Conservation (phyloP, 2,113 vertebrate species). For the Albula glossodonta region DNA sequence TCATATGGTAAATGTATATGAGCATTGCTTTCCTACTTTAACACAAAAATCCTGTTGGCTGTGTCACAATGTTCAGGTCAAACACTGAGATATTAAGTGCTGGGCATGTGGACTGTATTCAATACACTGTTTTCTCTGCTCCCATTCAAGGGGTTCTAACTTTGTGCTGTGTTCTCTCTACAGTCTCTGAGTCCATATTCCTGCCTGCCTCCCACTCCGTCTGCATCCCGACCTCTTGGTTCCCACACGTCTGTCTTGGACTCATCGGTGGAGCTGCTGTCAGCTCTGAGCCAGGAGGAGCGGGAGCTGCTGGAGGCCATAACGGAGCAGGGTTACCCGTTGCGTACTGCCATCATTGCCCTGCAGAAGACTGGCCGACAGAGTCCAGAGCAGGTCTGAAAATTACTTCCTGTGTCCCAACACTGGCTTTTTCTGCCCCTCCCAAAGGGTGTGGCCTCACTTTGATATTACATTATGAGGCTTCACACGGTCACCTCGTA, state of each 20-base stretch:
- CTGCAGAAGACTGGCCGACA: slow-evolving; percentile 85
- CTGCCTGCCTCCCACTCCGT: slow-evolving; percentile 55
- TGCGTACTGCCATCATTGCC: slow-evolving; percentile 81
- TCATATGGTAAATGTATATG: slow-evolving; percentile 15
- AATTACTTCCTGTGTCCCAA: neutral
- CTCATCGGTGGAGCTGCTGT: slow-evolving; percentile 77
- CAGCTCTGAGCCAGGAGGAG: slow-evolving; percentile 85
- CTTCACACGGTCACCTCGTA: neutral
- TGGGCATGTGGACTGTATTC: neutral
- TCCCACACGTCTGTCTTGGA: slow-evolving; percentile 58
- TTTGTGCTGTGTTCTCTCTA: slow-evolving; percentile 42
- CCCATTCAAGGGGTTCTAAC: slow-evolving; percentile 2
- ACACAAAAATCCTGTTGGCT: neutral
- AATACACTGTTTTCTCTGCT: neutral
- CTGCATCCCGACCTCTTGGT: slow-evolving; percentile 24
- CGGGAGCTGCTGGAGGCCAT: slow-evolving; percentile 79
- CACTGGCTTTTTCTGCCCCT: neutral
- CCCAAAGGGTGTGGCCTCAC: neutral
- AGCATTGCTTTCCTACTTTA: neutral
- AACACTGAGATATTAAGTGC: neutral
- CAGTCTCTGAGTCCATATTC: slow-evolving; percentile 73
- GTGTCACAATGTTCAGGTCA: slow-evolving; percentile 2
- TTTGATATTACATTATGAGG: neutral
- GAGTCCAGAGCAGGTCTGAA: slow-evolving; percentile 83
- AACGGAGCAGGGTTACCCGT: slow-evolving; percentile 80